phyloP scores from a whole-genome alignment of 1,140 invertebrate species.

The Musca domestica region DNA sequence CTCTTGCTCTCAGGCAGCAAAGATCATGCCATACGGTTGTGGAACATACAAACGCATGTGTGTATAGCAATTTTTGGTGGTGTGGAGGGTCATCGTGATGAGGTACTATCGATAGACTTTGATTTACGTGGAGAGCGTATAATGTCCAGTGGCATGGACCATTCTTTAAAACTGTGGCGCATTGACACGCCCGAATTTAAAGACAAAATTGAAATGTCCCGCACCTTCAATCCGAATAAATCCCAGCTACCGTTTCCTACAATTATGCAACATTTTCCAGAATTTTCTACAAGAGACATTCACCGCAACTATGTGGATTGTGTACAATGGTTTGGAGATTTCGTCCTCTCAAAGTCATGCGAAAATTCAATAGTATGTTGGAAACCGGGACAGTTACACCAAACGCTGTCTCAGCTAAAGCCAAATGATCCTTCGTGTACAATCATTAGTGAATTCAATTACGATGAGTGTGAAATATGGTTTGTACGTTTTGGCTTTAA shows the following conservation, averaged over 20 bases:
- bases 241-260: constrained; percentile 83
- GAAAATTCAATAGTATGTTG: constrained; percentile 80
- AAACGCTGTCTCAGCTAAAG: constrained; percentile 40
- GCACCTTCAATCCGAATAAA: constrained; percentile 73
- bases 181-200: constrained; percentile 82
- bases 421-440: constrained; percentile 49
- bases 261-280: constrained; percentile 90
- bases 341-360: constrained; percentile 95
- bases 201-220: constrained; percentile 83
- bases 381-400: constrained; percentile 48
- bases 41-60: constrained; percentile 93
- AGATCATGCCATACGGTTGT: constrained; percentile 90
- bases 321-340: constrained; percentile 93
- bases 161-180: constrained; percentile 93
- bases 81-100: constrained; percentile 94
- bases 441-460: constrained; percentile 83
- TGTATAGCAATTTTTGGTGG: constrained; percentile 96
- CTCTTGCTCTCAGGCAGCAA: constrained; percentile 91
- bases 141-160: constrained; percentile 97
- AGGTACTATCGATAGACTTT: constrained; percentile 94
- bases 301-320: constrained; percentile 99
- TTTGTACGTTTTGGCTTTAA: constrained; percentile 95
- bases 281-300: constrained; percentile 95
- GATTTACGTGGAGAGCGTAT: constrained; percentile 84
- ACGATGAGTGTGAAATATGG: constrained; percentile 97